These are phyloP conservation scores for Drosophila cracens DNA, from an alignment of 2,888 invertebrate species.

Conservation along the genomic window DNA sequence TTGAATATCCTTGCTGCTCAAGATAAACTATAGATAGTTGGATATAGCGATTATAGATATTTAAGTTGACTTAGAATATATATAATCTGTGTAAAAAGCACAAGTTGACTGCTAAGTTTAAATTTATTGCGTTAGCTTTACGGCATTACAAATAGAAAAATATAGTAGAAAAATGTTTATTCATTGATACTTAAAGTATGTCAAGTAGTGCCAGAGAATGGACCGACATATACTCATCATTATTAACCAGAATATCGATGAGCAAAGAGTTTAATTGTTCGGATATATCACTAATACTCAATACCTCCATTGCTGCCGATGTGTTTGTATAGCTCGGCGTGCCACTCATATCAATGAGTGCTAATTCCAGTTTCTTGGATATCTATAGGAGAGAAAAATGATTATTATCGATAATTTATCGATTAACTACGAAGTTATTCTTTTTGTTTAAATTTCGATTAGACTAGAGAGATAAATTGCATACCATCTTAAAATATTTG, in stretches of 20 bases:
- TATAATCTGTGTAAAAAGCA: not conserved
- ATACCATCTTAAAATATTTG: slow-evolving; percentile 19
- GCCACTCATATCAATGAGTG: slow-evolving; percentile 22
- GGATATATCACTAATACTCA: slow-evolving; percentile 26
- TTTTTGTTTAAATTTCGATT: not conserved
- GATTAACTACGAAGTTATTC: not conserved
- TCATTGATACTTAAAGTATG: not conserved
- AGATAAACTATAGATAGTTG: not conserved
- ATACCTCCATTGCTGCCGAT: slow-evolving; percentile 54
- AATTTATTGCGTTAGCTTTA: not conserved
- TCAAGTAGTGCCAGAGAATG: not conserved
- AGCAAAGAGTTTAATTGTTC: slow-evolving; percentile 45
- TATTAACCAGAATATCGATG: slow-evolving; percentile 40
- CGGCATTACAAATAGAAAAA: slow-evolving; percentile 11
- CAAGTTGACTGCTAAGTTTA: not conserved
- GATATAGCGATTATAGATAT: not conserved
- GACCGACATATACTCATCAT: slow-evolving; percentile 6
- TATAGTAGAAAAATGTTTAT: not conserved
- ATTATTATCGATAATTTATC: not conserved
- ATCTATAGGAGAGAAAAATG: slow-evolving; percentile 23
- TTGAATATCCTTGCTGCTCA: not conserved
- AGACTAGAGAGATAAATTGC: not conserved
- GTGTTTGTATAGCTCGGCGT: slow-evolving; percentile 23
- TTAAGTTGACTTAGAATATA: not conserved
- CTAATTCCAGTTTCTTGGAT: slow-evolving; percentile 25